Conservation (phyloP, 2,113 vertebrate genomes). For the Lates calcarifer region DNA sequence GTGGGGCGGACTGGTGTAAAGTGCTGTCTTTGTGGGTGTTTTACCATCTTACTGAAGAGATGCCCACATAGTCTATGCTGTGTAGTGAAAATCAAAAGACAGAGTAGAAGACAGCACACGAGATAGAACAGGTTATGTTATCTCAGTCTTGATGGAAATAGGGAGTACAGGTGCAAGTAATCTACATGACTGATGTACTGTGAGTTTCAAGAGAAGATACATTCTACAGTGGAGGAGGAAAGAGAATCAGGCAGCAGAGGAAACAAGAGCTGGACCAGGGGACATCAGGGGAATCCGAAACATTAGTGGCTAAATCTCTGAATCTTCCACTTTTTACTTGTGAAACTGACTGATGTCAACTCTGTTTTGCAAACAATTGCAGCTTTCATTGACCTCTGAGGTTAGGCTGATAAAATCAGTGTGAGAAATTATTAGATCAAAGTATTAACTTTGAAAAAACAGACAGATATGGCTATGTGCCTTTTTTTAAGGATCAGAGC, state of each 20-base stretch:
- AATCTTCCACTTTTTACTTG: not conserved
- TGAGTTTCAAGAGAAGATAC: slow-evolving; percentile 40
- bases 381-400: slow-evolving; percentile 18
- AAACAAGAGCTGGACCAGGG: slow-evolving; percentile 37
- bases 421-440: slow-evolving; percentile 27
- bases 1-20: slow-evolving; percentile 44
- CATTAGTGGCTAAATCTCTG: slow-evolving; percentile 4
- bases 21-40: slow-evolving; percentile 42
- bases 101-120: slow-evolving; percentile 20
- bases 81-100: slow-evolving; percentile 38
- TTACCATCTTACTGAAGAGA: slow-evolving; percentile 55
- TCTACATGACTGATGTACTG: slow-evolving; percentile 64
- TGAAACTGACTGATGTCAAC: slow-evolving; percentile 3
- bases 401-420: slow-evolving; percentile 3
- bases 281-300: slow-evolving; percentile 10
- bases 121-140: slow-evolving; percentile 58
- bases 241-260: slow-evolving; percentile 22
- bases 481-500: not conserved
- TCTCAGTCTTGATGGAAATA: slow-evolving; percentile 60
- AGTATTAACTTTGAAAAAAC: not conserved
- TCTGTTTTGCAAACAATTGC: not conserved
- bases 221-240: slow-evolving; percentile 25
- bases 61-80: slow-evolving; percentile 1
- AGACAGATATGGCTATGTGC: not conserved
- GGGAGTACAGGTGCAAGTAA: slow-evolving; percentile 63